These are phyloP conservation scores for Tetragonula clypearis DNA, from an alignment of 1,140 invertebrate species.

Conservation along the genomic window DNA sequence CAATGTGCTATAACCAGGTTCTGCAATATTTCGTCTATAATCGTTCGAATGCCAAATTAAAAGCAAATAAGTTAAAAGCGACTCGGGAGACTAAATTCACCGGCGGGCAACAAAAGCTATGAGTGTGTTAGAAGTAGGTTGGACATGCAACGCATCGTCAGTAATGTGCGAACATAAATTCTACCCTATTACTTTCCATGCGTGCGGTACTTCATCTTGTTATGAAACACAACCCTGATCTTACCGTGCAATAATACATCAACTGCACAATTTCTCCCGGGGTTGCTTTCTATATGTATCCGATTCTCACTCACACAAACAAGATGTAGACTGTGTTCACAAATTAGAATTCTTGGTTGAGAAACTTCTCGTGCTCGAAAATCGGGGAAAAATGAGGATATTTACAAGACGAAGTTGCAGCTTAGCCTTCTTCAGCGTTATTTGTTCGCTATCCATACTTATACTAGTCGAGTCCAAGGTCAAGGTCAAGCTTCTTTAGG, in stretches of 20 bases:
- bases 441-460: slow-evolving; percentile 14
- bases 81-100: slow-evolving; percentile 7
- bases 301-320: not conserved
- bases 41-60: not conserved
- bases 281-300: not conserved
- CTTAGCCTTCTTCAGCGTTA: not conserved
- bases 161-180: slow-evolving; percentile 21
- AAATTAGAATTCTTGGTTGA: not conserved
- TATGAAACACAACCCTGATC: slow-evolving; percentile 37
- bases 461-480: slow-evolving; percentile 23
- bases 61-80: not conserved
- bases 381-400: not conserved
- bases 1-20: not conserved
- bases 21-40: not conserved
- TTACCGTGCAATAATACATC: slow-evolving; percentile 14
- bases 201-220: slow-evolving; percentile 1
- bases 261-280: not conserved
- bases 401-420: slow-evolving; percentile 35
- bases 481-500: slow-evolving; percentile 59
- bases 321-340: not conserved
- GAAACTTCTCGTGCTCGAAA: not conserved
- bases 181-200: slow-evolving; percentile 12
- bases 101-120: not conserved
- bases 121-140: slow-evolving; percentile 26
- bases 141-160: slow-evolving; percentile 4